Evolutionary conservation across 2,113 vertebrate species (phyloP).

Genomic region (Seriola rivoliana): DNA sequence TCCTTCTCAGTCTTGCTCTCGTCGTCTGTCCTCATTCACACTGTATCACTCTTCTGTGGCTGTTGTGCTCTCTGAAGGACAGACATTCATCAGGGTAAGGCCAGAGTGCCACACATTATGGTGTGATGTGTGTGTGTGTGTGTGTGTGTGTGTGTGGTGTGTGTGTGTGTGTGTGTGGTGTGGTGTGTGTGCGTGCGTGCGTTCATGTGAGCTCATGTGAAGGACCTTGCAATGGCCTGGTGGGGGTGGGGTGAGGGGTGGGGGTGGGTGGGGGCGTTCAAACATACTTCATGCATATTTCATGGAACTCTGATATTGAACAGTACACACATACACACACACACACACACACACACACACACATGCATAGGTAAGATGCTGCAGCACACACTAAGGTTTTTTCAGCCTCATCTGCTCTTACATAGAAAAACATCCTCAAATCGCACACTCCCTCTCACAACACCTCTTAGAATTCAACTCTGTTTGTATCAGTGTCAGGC

Average conservation of each 20-base stretch:
- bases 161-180: slow-evolving; percentile 18
- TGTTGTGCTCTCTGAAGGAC: slow-evolving; percentile 69
- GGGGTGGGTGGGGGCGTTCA: slow-evolving; percentile 48
- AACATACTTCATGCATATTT: slow-evolving; percentile 76
- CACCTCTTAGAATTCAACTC: slow-evolving; percentile 33
- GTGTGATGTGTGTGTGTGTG: slow-evolving; percentile 3
- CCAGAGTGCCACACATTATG: slow-evolving; percentile 52
- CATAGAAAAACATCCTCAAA: slow-evolving; percentile 26
- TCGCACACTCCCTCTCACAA: background rate
- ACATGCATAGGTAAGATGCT: slow-evolving; percentile 31
- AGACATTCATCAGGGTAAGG: slow-evolving; percentile 66
- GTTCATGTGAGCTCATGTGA: slow-evolving; percentile 32
- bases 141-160: slow-evolving; percentile 24
- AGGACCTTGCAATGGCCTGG: slow-evolving; percentile 66
- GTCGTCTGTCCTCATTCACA: slow-evolving; percentile 47
- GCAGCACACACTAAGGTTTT: slow-evolving; percentile 20
- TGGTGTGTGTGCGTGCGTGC: slow-evolving; percentile 14
- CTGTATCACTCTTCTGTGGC: slow-evolving; percentile 47
- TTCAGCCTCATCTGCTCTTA: slow-evolving; percentile 14
- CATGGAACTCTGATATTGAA: slow-evolving; percentile 64
- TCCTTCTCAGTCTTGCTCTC: slow-evolving; percentile 1
- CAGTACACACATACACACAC: slow-evolving; percentile 32
- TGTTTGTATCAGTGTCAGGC: slow-evolving; percentile 36
- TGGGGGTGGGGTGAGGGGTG: slow-evolving; percentile 1
- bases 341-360: slow-evolving; percentile 36